Base-by-base conservation (phyloP, 2,113 vertebrate genomes). In the Siphamia tubifer region DNA sequence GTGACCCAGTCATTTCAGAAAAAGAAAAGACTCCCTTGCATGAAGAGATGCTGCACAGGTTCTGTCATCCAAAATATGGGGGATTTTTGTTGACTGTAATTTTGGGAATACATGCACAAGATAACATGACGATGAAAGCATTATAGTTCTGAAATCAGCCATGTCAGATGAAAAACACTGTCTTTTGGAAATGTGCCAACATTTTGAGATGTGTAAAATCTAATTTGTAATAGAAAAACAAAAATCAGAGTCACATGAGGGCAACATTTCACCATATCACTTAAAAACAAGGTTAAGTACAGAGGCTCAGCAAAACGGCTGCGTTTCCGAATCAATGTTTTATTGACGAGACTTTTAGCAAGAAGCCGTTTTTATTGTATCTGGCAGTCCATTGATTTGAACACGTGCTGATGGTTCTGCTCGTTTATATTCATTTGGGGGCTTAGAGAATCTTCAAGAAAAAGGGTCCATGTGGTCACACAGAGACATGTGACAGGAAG, bases 341-440 rank as follows among this genome's bases (percentile, higher is more conserved):
- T 81, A 83, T 86, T 60, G 73, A 82, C 27, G 44, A 1, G 8
- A 57, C 69, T 43, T 32, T 58, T 69, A 65, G 54, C 42, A 5
- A 82, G 68, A 57, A 84, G 67, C 62, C 10, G 57, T 69, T 84
- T 82, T 79, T 56, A 75, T 76, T 80, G 85, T 36, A 62, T 72
- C 75, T 47, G 64, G 65, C 67, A 71, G 69, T 24, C 12, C 35
- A 77, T 74, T 70, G 86, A 87, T 82, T 40, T 32, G 23, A 76
- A 57, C 73, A 75, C 10, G 28, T 47, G 72, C 78, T 49, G 74
- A 82, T 81, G 40, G 55, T 63, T 68, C 19, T 6, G 30, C 67
- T 84, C 79, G 74, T 81, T 74, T 68, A 63, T 75, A 79, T 69
- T 82, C 58, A 61, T 77, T 79, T 77, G 61, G 73, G 53, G 6